Evolutionary conservation across 2,797 vertebrate species (phyloP), one percentile per base, ranked within the genome.

Genomic region (Malacoctenus gilli): DNA sequence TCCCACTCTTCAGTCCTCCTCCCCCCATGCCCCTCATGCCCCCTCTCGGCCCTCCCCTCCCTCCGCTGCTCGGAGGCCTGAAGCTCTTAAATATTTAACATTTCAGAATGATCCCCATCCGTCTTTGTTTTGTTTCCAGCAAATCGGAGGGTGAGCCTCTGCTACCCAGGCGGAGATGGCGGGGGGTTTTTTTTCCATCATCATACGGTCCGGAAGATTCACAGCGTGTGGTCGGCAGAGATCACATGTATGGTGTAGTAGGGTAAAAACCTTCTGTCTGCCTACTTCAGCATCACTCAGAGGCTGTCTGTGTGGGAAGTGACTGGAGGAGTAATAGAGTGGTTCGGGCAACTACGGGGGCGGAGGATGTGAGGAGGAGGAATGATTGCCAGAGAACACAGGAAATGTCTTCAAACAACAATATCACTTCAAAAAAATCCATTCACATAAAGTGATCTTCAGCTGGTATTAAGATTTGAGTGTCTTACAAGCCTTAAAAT

Each of bases 71-170:
- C 47, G n/a, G 14, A 49, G 53, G 38, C 48, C 69, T 46, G 38
- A 54, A 56, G 61, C 69, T 68, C 54, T 86, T 59, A 83, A 85
- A 87, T 90, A 86, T 89, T 87, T 68, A 86, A 79, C 75, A 67
- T 71, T 64, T 82, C 52, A 64, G 39, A 68, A 53, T 70, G 52
- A 76, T 66, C 35, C 8, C 34, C 16, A 16, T 69, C 54, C 30
- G 31, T 79, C 67, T 75, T 58, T 42, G 32, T 52, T 50, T 49
- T 39, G 30, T 49, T 59, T 34, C 35, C 43, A 32, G 14, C 46
- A 38, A 72, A 75, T 54, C 59, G 39, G n/a, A 30, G 23, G 4
- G 10, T 31, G 25, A 60, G 50, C 54, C 21, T n/a, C 35, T 19
- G 41, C 37, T 43, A 32, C 40, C 35, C 39, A 57, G 34, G 20